Evolutionary conservation across 2,888 invertebrate genomes (phyloP).

Genomic region (Podotricha telesiphe): DNA sequence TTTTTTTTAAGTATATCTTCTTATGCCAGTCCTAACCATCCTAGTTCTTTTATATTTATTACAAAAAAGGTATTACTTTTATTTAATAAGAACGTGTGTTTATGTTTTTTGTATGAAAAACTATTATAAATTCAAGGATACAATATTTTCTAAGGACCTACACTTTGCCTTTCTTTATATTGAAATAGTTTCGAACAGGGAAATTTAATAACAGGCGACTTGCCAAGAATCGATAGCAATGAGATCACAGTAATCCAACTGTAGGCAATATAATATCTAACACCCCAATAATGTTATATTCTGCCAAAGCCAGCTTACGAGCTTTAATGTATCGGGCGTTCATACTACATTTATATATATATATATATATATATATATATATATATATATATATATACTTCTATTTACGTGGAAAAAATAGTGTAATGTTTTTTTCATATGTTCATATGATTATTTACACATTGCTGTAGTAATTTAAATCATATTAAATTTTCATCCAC

Average conservation of each 20-base stretch:
- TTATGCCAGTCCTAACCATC: no score
- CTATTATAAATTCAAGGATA: no score
- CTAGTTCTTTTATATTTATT: no score
- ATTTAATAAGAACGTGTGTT: no score
- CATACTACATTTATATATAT: background rate
- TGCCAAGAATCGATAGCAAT: conserved; percentile 26
- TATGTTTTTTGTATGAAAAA: no score
- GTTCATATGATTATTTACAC: background rate
- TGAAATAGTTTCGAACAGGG: conserved; percentile 14
- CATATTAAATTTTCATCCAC: no score
- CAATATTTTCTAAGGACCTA: background rate
- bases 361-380: background rate
- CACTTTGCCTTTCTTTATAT: background rate
- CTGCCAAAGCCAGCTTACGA: conserved; percentile 12
- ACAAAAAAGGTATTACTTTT: no score
- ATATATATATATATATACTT: background rate
- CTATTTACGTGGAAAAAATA: background rate
- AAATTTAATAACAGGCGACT: conserved; percentile 13
- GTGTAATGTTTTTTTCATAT: background rate
- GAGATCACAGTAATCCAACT: conserved; percentile 27
- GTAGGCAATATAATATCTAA: conserved; percentile 16
- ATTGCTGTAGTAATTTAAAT: background rate
- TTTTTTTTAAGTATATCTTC: no score
- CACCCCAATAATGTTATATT: conserved; percentile 27
- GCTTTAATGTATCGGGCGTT: background rate